Evolutionary conservation across 2,888 invertebrate genomes (phyloP), one percentile per base, ranked within the genome.

Genomic region (Anaspis maculata): DNA sequence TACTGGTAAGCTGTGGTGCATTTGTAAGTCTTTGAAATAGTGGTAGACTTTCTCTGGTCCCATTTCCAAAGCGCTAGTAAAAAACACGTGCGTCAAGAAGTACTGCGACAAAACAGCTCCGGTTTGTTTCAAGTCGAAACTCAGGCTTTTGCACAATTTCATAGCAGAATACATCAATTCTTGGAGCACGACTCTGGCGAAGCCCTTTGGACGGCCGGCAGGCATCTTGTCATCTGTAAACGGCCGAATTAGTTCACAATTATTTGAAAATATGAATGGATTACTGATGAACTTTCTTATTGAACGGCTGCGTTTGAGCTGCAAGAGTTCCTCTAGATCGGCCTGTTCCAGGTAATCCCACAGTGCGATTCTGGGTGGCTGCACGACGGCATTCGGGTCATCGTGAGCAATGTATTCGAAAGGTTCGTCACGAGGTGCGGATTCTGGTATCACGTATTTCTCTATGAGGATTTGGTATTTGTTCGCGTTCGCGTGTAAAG

Each of bases 31-130:
- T 45, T 61, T 64, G 41, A 64, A 66, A 42, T 56, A 62, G 2
- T 43, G 37, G 34, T 59, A 64, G 3, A 59, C 35, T 45, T 62
- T 62, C 42, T 64, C 62, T 3, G 62, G 51, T 6, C 56, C 49
- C 13, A 53, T 45, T 19, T 56, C 41, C 28, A 53, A 44, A 11
- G 52, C 45, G 34, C 53, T 54, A 3, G 54, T 56, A 33, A 64
- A 59, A 39, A 55, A 60, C 16, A 51, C 33, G 34, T 66, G 65
- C 1, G 63, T 59, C 33, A 59, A 39, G 44, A 61, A 63, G 39
- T 62, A 61, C 27, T 60, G 57, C 1, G 62, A 59, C 14, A 65
- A 44, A n/a, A 62, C 29, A 2, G 60, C 49, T 19, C 58, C 61
- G 16, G 48, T 45, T 52, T 64, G 60, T 30, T 52, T 45, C 9